These are phyloP conservation scores for Thereuonema tuberculata DNA, from an alignment of 1,140 invertebrate genomes.

Conservation along the genomic window DNA sequence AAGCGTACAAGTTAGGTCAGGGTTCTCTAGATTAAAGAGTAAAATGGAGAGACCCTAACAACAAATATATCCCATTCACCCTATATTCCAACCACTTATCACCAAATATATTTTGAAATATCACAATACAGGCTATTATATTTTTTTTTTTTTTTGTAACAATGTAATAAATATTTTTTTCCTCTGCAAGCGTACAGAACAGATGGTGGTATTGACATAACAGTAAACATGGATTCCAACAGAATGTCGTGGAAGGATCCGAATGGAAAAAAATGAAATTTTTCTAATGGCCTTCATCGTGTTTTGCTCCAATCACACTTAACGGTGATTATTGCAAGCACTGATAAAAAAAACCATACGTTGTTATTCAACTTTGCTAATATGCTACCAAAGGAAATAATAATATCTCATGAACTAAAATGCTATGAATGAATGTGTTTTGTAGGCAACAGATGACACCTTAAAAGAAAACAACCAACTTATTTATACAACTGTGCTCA, in stretches of 20 bases:
- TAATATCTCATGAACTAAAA: too few relatives aligned
- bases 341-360: too few relatives aligned
- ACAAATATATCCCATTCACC: background rate
- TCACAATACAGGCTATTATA: background rate
- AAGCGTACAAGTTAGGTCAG: background rate
- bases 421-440: too few relatives aligned
- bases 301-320: too few relatives aligned
- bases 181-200: background rate
- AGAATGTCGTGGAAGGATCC: background rate
- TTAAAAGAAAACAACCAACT: too few relatives aligned
- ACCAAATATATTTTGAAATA: background rate
- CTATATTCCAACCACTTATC: background rate
- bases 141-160: too few relatives aligned
- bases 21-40: background rate
- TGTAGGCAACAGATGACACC: too few relatives aligned
- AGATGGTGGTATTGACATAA: background rate
- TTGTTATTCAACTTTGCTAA: too few relatives aligned
- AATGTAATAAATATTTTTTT: background rate
- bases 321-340: too few relatives aligned
- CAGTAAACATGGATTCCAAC: background rate
- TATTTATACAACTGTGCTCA: too few relatives aligned
- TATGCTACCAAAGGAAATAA: too few relatives aligned
- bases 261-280: background rate
- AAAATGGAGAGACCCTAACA: too few relatives aligned
- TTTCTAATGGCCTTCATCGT: background rate